phyloP scores from a whole-genome alignment of 2,888 invertebrate genomes.

The Cerceris rybyensis region DNA sequence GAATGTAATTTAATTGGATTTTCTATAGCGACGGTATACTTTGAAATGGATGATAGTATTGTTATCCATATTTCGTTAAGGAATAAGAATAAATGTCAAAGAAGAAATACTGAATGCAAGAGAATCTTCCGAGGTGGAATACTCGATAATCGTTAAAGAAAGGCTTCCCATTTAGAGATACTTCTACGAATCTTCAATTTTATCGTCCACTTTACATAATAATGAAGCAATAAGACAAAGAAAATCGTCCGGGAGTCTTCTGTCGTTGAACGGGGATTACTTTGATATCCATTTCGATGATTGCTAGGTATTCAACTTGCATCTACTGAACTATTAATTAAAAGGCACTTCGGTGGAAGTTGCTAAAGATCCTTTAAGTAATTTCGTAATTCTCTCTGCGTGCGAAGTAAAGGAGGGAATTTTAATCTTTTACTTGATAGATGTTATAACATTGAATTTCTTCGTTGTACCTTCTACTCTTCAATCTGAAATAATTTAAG shows the following conservation, averaged over 20 bases:
- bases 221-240: slow-evolving; percentile 18
- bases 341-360: slow-evolving; percentile 47
- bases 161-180: neutral
- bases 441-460: neutral
- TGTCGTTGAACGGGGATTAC: slow-evolving; percentile 45
- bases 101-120: no score
- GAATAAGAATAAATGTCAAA: no score
- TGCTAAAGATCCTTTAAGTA: slow-evolving; percentile 52
- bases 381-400: slow-evolving; percentile 52
- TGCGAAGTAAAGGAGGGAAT: slow-evolving; percentile 28
- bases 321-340: slow-evolving; percentile 52
- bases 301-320: slow-evolving; percentile 51
- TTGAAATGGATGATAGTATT: no score
- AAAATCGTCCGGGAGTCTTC: slow-evolving; percentile 31
- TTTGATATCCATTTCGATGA: slow-evolving; percentile 56
- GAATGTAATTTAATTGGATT: no score
- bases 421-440: slow-evolving; percentile 48
- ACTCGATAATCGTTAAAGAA: neutral
- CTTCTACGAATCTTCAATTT: slow-evolving; percentile 15
- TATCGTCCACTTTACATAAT: slow-evolving; percentile 17
- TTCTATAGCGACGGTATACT: no score
- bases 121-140: no score
- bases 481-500: neutral
- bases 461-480: no score
- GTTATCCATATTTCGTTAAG: no score